These are phyloP conservation scores for Mormyrus lacerda DNA, from an alignment of 2,113 vertebrate species.

Conservation along the genomic window DNA sequence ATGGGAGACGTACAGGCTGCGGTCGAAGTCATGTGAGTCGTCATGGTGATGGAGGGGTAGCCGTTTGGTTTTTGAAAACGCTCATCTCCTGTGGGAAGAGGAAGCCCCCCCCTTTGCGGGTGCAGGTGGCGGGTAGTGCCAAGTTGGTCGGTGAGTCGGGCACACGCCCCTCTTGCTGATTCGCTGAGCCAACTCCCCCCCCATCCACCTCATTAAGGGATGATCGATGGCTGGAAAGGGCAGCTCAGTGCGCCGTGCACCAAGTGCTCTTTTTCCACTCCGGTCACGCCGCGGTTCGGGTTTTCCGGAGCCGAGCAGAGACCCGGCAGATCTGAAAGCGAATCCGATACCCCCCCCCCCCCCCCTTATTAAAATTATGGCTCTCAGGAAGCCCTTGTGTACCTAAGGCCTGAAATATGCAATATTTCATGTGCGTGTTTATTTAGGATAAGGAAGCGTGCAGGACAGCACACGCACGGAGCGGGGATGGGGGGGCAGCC, in stretches of 20 bases:
- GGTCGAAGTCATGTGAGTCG: neutral
- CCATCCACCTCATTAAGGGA: neutral
- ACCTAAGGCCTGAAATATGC: conserved; percentile 29
- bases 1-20: neutral
- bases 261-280: neutral
- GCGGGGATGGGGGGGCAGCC: neutral
- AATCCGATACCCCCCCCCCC: neutral
- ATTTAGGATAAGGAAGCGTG: conserved; percentile 35
- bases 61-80: neutral
- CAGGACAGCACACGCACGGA: neutral
- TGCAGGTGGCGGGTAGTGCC: neutral
- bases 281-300: neutral
- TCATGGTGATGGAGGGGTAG: neutral
- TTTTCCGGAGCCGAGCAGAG: neutral
- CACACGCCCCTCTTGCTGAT: neutral
- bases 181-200: neutral
- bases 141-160: neutral
- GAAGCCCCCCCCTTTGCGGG: neutral
- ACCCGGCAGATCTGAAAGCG: neutral
- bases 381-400: conserved; percentile 27
- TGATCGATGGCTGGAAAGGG: neutral
- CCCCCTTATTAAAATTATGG: conserved; percentile 29
- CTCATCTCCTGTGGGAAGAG: neutral
- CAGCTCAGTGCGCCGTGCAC: neutral
- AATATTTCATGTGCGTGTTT: conserved; percentile 32